Base-by-base conservation (phyloP, 1,140 invertebrate species). In the Battus philenor region DNA sequence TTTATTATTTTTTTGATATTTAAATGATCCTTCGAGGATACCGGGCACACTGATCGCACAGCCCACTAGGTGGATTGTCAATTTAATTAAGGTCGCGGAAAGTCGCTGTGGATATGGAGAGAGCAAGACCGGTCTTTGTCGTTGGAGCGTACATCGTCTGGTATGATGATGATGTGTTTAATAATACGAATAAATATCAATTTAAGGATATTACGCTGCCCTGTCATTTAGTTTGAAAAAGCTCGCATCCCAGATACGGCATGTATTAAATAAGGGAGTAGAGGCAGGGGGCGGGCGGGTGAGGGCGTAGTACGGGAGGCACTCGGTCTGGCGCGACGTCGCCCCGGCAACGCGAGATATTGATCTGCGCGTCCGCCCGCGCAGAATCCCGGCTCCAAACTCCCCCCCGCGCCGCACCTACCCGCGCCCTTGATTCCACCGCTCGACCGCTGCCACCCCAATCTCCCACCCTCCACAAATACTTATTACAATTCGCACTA, bases 221-320 rank as follows among this genome's bases (percentile, higher is more conserved):
- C 73, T 71, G 69, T 76, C 75, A 80, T 82, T 80, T 84, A 80
- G 71, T 63, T 70, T 60, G 68, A 82, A 81, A 84, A 81, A 79
- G 68, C 74, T 80, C 69, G 65, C 72, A 77, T 81, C 72, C 70
- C 67, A 75, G 75, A 83, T 79, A 77, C 76, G 67, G 65, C 68
- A 80, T 76, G 77, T 80, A 84, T 84, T 79, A 84, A 84, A 84
- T 81, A 84, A 81, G 75, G 73, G 77, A 78, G 69, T 75, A 78
- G 74, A 73, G 65, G 71, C 45, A 29, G 47, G 54, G 7, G 52
- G 20, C 31, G 31, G 59, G 47, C 16, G 41, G 51, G 45, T 43
- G 55, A 46, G 59, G 73, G 50, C 57, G 64, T 75, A 73, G 71
- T 73, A 75, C 78, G 79, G 78, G 72, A 81, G 73, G 76, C 76